Conservation (phyloP, 2,888 invertebrate genomes). For the Shargacucullia verbasci region DNA sequence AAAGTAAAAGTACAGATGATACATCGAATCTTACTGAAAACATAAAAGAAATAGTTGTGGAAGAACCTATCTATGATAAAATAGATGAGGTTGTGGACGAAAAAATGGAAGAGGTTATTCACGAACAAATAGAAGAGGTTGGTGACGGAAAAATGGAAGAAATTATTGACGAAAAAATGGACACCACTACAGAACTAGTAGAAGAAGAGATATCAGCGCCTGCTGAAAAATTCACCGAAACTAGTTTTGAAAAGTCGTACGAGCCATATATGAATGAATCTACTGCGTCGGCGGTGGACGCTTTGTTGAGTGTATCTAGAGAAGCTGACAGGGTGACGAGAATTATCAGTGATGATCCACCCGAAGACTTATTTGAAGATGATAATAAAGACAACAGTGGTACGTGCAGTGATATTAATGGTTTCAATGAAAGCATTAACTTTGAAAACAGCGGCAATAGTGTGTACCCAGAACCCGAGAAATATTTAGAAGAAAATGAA, state of each 20-base stretch:
- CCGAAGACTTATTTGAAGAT: constrained; percentile 85
- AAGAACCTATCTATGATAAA: constrained; percentile 35
- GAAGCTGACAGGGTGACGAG: constrained; percentile 82
- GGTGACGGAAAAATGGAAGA: constrained; percentile 9
- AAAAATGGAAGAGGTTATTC: constrained; percentile 12
- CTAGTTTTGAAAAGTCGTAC: constrained; percentile 50
- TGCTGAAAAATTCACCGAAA: constrained; percentile 46
- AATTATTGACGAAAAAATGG: constrained; percentile 13
- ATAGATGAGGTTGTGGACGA: constrained; percentile 18
- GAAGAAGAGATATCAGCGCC: constrained; percentile 29
- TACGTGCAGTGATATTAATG: constrained; percentile 60
- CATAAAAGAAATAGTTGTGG: constrained; percentile 20
- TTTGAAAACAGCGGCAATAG: constrained; percentile 41
- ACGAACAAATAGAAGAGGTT: constrained; percentile 3
- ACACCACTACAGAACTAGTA: constrained; percentile 11
- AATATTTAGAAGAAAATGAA: constrained; percentile 29
- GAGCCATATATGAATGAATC: constrained; percentile 78
- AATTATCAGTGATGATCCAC: constrained; percentile 79
- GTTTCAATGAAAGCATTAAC: constrained; percentile 57
- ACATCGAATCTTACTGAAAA: constrained; percentile 16
- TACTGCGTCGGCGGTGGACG: constrained; percentile 85
- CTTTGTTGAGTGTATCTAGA: constrained; percentile 81
- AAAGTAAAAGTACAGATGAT: constrained; percentile 20
- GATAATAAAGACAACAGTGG: constrained; percentile 73
- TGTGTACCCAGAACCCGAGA: constrained; percentile 37